Conservation (phyloP, 2,797 vertebrate genomes). For the Protosalanx chinensis region DNA sequence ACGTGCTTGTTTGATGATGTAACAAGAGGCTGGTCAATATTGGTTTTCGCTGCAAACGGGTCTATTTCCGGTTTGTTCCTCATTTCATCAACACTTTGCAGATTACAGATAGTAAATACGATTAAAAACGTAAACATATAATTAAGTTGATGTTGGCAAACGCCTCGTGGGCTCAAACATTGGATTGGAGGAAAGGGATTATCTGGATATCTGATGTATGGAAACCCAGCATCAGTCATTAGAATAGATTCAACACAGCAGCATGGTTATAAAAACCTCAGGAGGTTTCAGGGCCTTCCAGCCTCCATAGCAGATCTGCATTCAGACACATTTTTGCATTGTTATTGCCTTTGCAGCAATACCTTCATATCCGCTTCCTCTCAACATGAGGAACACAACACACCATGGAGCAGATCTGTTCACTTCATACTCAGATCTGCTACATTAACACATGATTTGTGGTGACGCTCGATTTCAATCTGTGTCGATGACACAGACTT, state of each 20-base stretch:
- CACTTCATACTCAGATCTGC: slow-evolving; percentile 55
- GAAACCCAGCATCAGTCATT: not conserved
- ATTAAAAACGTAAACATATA: too few species aligned
- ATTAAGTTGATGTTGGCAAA: too few species aligned
- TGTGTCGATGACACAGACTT: slow-evolving; percentile 55
- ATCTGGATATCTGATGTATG: not conserved
- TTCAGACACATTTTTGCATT: slow-evolving; percentile 34
- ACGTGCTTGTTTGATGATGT: not conserved
- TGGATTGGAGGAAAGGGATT: not conserved
- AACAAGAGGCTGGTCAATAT: not conserved
- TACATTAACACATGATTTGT: slow-evolving; percentile 40
- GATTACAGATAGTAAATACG: too few species aligned
- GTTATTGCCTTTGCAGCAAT: slow-evolving; percentile 34
- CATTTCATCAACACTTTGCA: too few species aligned
- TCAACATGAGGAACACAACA: slow-evolving; percentile 54
- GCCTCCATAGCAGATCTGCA: slow-evolving; percentile 22
- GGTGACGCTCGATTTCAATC: slow-evolving; percentile 51
- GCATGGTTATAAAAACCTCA: slow-evolving; percentile 8
- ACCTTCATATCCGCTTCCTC: slow-evolving; percentile 43
- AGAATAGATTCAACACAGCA: not conserved
- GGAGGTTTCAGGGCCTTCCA: slow-evolving; percentile 22
- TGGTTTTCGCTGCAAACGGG: not conserved
- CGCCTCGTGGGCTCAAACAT: not conserved
- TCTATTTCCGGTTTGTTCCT: not conserved
- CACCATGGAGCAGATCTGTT: slow-evolving; percentile 55